Base-by-base conservation (phyloP, 1,140 invertebrate genomes). In the Papilio polyxenes region DNA sequence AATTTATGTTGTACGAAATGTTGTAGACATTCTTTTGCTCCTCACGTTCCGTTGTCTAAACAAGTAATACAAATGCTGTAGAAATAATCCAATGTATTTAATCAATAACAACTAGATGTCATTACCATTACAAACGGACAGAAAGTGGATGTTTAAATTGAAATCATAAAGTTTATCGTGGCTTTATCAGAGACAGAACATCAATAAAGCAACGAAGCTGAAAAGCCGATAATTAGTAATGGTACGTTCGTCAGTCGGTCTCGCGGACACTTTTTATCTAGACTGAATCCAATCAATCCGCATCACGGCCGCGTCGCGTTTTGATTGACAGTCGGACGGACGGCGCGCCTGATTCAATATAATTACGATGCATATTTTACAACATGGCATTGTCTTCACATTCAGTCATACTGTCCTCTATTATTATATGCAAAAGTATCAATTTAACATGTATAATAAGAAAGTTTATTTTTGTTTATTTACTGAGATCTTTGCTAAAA, bases 361-460 rank as follows among this genome's bases (percentile, higher is more conserved):
- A 94, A 94, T 94, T 94, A 94, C 92, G 85, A 88, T 91, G 91
- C 92, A 94, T 90, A 90, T 94, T 93, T 92, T 92, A 89, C 85
- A 89, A 86, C 84, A 86, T 86, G 88, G 84, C 85, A 87, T 87
- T 84, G 80, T 85, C 75, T 37, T 49, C 5, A 10, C 13, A 80
- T 76, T 81, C 72, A 75, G 44, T 78, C 10, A n/a, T 10, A 17
- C 0, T 72, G 15, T 82, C 23, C 72, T 31, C 11, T 85, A 85
- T 74, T 69, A 3, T 3, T 1, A 62, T 40, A 13, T 23, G 17
- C 10, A 75, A 77, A 84, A 76, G 69, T 75, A 69, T 74, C 49
- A 84, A 20, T 77, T 77, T 84, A n/a, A 79, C 4, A 1, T 82
- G 59, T 13, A 17, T 62, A 3, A 48, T 8, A 65, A 37, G 77